Evolutionary conservation across 1,140 invertebrate species (phyloP).

Genomic region (Aradophagus sp.): DNA sequence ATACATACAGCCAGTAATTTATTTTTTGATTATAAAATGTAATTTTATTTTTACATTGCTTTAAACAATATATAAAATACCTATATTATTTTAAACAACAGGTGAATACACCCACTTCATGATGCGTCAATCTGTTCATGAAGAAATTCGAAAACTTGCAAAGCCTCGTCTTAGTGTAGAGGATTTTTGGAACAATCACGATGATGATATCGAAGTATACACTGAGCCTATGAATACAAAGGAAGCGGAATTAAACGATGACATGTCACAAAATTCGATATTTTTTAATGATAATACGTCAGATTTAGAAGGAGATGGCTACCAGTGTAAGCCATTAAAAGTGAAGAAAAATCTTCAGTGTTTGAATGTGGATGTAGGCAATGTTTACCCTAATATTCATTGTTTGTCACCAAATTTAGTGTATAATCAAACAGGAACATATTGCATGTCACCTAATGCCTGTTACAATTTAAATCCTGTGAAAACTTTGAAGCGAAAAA

Average conservation of each 20-base stretch:
- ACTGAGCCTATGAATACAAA: constrained; percentile 10
- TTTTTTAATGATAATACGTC: no score
- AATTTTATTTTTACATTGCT: no score
- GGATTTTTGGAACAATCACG: constrained; percentile 65
- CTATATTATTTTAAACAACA: no score
- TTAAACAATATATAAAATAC: no score
- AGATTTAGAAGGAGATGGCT: no score
- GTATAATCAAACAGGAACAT: constrained; percentile 48
- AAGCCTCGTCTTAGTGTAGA: constrained; percentile 51
- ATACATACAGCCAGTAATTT: constrained; percentile 57
- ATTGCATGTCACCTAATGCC: constrained; percentile 60
- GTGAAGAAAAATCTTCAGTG: constrained; percentile 3
- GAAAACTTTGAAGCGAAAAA: constrained; percentile 3
- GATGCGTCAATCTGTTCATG: constrained; percentile 63
- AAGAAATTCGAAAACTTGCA: constrained; percentile 61
- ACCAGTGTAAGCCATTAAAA: background rate
- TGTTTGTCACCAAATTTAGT: constrained; percentile 62
- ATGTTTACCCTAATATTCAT: constrained; percentile 8
- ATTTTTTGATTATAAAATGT: background rate
- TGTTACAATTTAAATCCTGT: constrained; percentile 18
- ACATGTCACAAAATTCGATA: constrained; percentile 4
- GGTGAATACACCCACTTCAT: constrained; percentile 68
- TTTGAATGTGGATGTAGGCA: constrained; percentile 10
- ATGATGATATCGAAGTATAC: constrained; percentile 58
- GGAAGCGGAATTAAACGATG: background rate